Evolutionary conservation across 2,797 vertebrate species (phyloP).

Genomic region (Tympanoctomys barrerae): DNA sequence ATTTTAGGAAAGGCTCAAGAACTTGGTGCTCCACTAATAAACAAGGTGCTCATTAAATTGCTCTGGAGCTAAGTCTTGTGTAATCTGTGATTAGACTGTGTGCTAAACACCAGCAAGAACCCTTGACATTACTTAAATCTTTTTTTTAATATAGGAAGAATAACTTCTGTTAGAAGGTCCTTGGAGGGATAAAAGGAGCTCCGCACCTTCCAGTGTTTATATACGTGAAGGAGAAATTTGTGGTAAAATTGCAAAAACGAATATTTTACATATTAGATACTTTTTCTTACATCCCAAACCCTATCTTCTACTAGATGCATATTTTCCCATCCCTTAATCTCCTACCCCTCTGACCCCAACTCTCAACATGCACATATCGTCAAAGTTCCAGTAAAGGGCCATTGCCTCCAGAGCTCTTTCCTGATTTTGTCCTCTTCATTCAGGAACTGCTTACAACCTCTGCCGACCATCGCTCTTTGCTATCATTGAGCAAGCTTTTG

Average conservation of each 20-base stretch:
- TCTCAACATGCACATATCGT: constrained; percentile 11
- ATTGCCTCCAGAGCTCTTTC: neutral
- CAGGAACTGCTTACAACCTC: neutral
- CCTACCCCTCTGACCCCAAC: neutral
- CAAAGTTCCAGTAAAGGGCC: neutral
- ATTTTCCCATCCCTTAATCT: neutral
- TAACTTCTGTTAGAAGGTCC: neutral
- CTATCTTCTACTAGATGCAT: neutral
- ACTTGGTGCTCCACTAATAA: neutral
- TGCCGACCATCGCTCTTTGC: neutral
- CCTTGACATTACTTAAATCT: neutral
- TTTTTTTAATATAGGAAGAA: neutral
- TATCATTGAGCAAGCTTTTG: neutral
- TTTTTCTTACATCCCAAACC: constrained; percentile 12
- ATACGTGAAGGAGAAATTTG: neutral
- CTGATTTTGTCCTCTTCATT: neutral
- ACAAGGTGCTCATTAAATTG: neutral
- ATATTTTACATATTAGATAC: neutral
- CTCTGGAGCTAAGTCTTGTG: neutral
- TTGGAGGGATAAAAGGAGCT: neutral
- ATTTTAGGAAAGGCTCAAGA: neutral
- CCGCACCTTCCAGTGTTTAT: neutral
- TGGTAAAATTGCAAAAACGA: neutral
- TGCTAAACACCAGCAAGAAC: neutral
- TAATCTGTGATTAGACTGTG: neutral